Evolutionary conservation across 2,113 vertebrate genomes (phyloP).

Genomic region (Chunga burmeisteri): DNA sequence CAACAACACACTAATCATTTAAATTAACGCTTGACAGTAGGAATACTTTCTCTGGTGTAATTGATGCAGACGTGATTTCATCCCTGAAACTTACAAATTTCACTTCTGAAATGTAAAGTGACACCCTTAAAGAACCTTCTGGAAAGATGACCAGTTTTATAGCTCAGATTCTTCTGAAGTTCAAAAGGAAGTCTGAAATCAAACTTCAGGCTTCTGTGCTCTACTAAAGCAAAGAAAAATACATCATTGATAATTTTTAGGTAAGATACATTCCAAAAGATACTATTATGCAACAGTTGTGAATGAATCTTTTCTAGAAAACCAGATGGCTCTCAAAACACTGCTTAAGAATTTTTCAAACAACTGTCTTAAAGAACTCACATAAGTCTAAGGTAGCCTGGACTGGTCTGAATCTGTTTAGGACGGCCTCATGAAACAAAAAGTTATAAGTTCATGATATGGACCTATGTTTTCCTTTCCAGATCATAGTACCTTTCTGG

Average conservation of each 20-base stretch:
- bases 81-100: background rate
- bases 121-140: background rate
- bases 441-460: background rate
- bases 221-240: background rate
- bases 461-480: background rate
- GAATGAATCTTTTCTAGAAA: background rate
- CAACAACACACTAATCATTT: background rate
- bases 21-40: background rate
- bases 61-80: background rate
- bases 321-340: background rate
- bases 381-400: background rate
- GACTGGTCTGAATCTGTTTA: background rate
- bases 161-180: background rate
- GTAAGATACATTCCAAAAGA: background rate
- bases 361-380: background rate
- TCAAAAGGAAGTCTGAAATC: background rate
- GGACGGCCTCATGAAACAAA: background rate
- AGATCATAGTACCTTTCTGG: background rate
- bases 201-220: background rate
- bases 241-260: background rate
- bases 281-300: background rate
- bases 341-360: background rate
- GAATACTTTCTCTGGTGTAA: background rate
- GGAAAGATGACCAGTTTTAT: background rate
- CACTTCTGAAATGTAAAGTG: background rate